A percentile compares a stretch with the other conserved stretches of the same genome.
Conservation (phyloP, 2,113 vertebrate genomes). For the Pteruthius melanotis region DNA sequence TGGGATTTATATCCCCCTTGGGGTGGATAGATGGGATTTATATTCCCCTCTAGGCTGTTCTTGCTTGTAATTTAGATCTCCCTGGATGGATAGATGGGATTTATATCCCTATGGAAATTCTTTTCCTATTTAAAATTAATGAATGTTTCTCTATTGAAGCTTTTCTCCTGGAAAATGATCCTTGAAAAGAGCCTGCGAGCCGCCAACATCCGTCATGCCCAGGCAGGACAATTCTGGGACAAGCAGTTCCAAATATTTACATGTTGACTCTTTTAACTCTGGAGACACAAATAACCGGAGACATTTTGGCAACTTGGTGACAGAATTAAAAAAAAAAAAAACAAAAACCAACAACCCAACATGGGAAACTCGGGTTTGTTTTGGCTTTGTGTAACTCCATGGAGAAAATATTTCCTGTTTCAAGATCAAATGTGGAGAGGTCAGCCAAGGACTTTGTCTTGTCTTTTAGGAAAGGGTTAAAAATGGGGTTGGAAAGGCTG, state of each 20-base stretch:
- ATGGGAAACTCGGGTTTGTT: neutral
- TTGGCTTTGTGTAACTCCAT: neutral
- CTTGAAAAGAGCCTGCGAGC: neutral
- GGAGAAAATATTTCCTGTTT: neutral
- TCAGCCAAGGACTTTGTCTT: neutral
- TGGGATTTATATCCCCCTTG: neutral
- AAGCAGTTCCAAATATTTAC: neutral
- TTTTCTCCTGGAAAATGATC: neutral
- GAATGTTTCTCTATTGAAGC: neutral
- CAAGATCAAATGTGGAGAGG: neutral
- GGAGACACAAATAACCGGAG: neutral
- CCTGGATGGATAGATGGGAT: rapidly evolving
- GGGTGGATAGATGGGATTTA: neutral
- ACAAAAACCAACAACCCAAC: neutral
- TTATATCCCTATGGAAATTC: neutral
- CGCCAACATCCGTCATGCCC: neutral
- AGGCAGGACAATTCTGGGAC: neutral
- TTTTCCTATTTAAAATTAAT: neutral
- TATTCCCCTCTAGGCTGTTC: neutral
- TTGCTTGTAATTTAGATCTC: neutral
- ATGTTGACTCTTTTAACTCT: neutral
- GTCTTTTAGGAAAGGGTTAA: neutral
- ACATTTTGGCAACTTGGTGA: neutral
- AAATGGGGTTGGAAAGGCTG: neutral
- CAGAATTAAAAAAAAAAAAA: neutral